A percentile compares a stretch with the other conserved stretches of the same genome.
phyloP scores from a whole-genome alignment of 2,888 invertebrate species.

The Eupsilia transversa region DNA sequence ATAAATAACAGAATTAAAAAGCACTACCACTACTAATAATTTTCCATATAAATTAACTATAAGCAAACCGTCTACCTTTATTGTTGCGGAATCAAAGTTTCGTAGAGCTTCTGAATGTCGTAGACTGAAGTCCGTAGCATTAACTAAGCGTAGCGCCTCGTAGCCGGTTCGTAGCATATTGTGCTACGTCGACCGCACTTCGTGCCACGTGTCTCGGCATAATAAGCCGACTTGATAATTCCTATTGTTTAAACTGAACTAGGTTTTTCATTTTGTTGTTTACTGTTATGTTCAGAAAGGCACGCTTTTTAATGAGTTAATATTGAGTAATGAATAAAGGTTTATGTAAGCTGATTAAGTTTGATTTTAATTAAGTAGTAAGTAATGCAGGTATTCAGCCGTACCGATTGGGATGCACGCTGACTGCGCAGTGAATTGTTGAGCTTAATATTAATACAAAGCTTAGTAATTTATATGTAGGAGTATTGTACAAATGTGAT shows the following conservation, averaged over 20 bases:
- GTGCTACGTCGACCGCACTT: slow-evolving; percentile 75
- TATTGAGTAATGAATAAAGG: neutral
- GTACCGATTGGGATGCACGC: neutral
- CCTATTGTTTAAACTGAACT: slow-evolving; percentile 59
- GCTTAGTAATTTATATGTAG: neutral
- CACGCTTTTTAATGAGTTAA: slow-evolving; percentile 10
- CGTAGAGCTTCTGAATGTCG: slow-evolving; percentile 66
- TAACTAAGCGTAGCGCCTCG: slow-evolving; percentile 70
- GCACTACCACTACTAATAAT: slow-evolving; percentile 8
- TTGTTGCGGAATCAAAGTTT: slow-evolving; percentile 63
- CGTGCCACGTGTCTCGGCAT: slow-evolving; percentile 79
- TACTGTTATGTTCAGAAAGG: slow-evolving; percentile 16
- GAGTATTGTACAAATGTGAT: neutral
- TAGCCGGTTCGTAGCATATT: slow-evolving; percentile 70
- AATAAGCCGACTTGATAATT: slow-evolving; percentile 77
- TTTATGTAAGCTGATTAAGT: slow-evolving; percentile 12
- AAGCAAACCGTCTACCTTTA: slow-evolving; percentile 43
- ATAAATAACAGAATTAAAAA: slow-evolving; percentile 29
- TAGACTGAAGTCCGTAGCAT: slow-evolving; percentile 70
- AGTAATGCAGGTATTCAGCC: neutral
- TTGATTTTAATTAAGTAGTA: neutral
- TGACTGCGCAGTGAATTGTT: neutral
- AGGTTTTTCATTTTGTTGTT: slow-evolving; percentile 46
- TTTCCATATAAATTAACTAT: slow-evolving; percentile 49
- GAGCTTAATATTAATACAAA: neutral